Conservation (phyloP, 2,888 invertebrate genomes). For the Cryptocephalus moraei region DNA sequence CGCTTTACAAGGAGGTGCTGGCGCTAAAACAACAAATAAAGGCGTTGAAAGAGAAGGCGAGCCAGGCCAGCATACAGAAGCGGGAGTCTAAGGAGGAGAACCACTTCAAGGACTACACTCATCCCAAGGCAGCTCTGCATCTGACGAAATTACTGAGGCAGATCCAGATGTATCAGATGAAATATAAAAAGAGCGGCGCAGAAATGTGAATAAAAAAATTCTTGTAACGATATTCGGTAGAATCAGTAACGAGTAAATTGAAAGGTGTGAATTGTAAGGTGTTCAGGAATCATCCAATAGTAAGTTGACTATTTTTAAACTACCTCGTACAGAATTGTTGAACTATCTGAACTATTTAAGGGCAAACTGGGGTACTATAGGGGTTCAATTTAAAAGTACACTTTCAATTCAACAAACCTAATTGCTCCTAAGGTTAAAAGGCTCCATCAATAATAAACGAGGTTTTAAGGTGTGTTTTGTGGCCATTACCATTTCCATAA, state of each 20-base stretch:
- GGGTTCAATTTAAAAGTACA: no score
- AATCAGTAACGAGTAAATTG: not conserved
- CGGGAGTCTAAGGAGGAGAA: conserved; percentile 9
- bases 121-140: conserved; percentile 31
- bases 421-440: no score
- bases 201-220: conserved; percentile 4
- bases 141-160: conserved; percentile 35
- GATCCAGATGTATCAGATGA: conserved; percentile 33
- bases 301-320: not conserved
- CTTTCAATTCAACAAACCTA: no score
- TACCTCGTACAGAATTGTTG: not conserved
- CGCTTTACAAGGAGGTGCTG: conserved; percentile 35
- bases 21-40: conserved; percentile 35
- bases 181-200: conserved; percentile 19
- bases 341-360: no score
- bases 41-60: conserved; percentile 26
- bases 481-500: no score
- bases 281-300: no score
- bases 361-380: no score
- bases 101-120: conserved; percentile 23
- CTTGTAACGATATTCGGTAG: not conserved
- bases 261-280: not conserved
- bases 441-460: no score
- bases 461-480: no score
- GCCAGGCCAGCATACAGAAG: conserved; percentile 20